Percentiles rank a stretch among this genome's conserved stretches.
Conservation (phyloP, 2,797 vertebrate genomes). For the Enteromius fasciolatus region DNA sequence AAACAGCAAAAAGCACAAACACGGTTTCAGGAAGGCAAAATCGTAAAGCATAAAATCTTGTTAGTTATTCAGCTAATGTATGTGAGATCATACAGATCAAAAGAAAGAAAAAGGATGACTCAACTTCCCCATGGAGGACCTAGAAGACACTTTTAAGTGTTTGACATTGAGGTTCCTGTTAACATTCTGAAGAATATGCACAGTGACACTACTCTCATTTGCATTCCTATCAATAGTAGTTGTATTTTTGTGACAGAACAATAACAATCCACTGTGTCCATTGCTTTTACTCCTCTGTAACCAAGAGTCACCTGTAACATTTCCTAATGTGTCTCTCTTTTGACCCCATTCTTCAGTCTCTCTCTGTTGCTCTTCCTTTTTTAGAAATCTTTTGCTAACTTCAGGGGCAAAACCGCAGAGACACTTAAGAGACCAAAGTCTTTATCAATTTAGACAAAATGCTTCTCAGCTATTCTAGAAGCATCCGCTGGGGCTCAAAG, state of each 20-base stretch:
- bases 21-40: constrained; percentile 1
- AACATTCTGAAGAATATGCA: constrained; percentile 12
- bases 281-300: background rate
- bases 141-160: constrained; percentile 28
- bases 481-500: constrained; percentile 5
- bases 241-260: constrained; percentile 6
- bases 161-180: constrained; percentile 36
- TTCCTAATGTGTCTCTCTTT: background rate
- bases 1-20: background rate
- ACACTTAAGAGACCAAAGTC: constrained; percentile 20
- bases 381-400: constrained; percentile 22
- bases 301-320: constrained; percentile 32
- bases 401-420: constrained; percentile 46
- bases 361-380: constrained; percentile 13
- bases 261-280: background rate
- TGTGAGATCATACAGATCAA: constrained; percentile 12
- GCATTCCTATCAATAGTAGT: constrained; percentile 23
- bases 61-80: constrained; percentile 30
- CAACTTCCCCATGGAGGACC: constrained; percentile 29
- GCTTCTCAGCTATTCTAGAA: constrained; percentile 15
- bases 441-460: constrained; percentile 35
- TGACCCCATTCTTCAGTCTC: background rate
- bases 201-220: constrained; percentile 29
- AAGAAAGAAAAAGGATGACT: constrained; percentile 31
- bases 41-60: constrained; percentile 19